Percentiles rank a stretch among this genome's conserved stretches.
These are phyloP conservation scores for Syndactyla subalaris DNA, from an alignment of 2,797 vertebrate genomes.

Conservation along the genomic window DNA sequence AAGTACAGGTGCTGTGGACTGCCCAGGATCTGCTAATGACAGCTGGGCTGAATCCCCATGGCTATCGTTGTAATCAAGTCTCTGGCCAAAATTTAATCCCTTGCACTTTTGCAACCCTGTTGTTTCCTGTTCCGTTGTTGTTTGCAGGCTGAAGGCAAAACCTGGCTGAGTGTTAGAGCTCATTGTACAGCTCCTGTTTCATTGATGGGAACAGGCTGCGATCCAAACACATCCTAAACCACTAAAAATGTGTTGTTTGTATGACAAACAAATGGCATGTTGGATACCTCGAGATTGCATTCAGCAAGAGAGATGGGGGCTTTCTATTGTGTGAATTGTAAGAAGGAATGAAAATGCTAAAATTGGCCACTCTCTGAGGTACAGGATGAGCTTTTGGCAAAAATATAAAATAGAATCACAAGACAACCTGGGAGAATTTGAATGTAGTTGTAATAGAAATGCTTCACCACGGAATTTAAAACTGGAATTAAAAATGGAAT, in stretches of 20 bases:
- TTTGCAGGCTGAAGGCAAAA: conserved; percentile 57
- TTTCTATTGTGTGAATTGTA: background rate
- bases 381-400: background rate
- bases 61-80: conserved; percentile 27
- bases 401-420: background rate
- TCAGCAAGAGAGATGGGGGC: background rate
- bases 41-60: conserved; percentile 59
- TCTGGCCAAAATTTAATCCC: conserved; percentile 28
- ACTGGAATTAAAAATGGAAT: background rate
- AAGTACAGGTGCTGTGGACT: conserved; percentile 31
- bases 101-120: conserved; percentile 57
- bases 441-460: background rate
- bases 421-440: background rate
- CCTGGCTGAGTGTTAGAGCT: background rate
- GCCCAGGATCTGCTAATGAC: conserved; percentile 19
- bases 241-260: background rate
- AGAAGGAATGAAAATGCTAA: background rate
- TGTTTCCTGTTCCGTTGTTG: conserved; percentile 15
- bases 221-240: background rate
- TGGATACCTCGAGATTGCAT: background rate
- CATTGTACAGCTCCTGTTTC: background rate
- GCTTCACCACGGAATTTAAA: background rate
- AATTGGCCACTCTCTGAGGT: background rate
- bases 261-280: background rate
- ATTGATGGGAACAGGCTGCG: conserved; percentile 4